Conservation (phyloP, 1,140 invertebrate genomes). For the Triops longicaudatus region DNA sequence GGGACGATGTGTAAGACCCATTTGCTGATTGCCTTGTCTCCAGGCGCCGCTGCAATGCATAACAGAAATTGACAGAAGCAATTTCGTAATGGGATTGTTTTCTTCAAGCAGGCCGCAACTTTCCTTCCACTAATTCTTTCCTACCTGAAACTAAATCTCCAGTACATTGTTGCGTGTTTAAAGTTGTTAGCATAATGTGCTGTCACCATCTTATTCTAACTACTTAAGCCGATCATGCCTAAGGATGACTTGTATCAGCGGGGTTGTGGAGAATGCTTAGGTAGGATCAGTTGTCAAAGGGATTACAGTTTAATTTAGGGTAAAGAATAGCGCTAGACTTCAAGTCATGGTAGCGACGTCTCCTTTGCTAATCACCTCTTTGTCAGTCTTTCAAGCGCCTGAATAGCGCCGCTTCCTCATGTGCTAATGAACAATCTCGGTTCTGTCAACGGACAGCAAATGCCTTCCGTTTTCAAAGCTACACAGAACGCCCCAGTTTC, state of each 20-base stretch:
- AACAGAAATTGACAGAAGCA: background rate
- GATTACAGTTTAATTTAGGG: background rate
- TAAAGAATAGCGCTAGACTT: background rate
- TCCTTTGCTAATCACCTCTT: conserved; percentile 15
- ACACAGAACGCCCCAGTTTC: background rate
- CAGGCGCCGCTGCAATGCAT: conserved; percentile 3
- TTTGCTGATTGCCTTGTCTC: conserved; percentile 14
- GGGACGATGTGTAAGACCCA: conserved; percentile 6
- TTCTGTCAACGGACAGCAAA: background rate
- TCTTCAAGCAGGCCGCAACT: background rate
- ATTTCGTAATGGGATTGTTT: conserved; percentile 15
- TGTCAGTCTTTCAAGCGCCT: conserved; percentile 1
- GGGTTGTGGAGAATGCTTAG: background rate
- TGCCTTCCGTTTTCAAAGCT: background rate
- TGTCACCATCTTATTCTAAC: background rate
- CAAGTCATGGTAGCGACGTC: conserved; percentile 1
- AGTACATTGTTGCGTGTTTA: background rate
- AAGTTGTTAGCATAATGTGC: background rate
- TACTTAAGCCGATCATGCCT: background rate
- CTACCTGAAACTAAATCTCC: background rate
- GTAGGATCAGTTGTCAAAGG: background rate
- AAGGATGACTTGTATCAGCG: background rate
- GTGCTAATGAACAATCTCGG: conserved; percentile 1
- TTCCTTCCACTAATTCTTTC: background rate
- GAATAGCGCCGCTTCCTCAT: background rate